Evolutionary conservation across 2,888 invertebrate genomes (phyloP), one percentile per base, ranked within the genome.

Genomic region (Leucophenga maculata): DNA sequence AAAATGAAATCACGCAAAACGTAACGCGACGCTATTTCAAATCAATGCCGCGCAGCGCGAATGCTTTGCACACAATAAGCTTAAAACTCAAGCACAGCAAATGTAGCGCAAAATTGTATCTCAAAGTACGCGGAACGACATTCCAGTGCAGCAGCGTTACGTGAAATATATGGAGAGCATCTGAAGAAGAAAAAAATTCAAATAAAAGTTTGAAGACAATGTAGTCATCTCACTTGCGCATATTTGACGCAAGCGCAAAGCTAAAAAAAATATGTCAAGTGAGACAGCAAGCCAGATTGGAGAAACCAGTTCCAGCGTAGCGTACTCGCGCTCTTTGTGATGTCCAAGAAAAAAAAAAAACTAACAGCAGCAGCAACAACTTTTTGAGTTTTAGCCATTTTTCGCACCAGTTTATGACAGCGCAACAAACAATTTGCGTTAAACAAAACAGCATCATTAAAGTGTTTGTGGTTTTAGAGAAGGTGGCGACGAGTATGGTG

Each of bases 381-480:
- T 31, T 31, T 20, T 55, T 32, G 22, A 46, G 26, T 72, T 59
- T 75, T 78, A 77, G 84, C 84, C 83, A 84, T 82, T 84, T 82
- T 82, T 82, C 82, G 84, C 82, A 82, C 82, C 82, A 84, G 84
- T 84, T 82, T 82, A 84, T 85, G 85, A 83, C 83, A 85, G 83
- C 81, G 80, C 82, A 82, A 82, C 85, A 83, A 83, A 83, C 85
- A 85, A 83, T 85, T 85, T 84, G 84, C 79, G 80, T 83, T 80
- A 80, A 85, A 81, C 81, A 85, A 81, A 84, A 85, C 85, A 83
- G 85, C 85, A 84, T 84, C 84, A 84, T 84, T 85, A 85, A 82
- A 83, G 78, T 76, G 80, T 81, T 85, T 85, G 85, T 84, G 85
- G 85, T 81, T 85, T 85, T 82, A 80, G 78, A 79, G 74, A 70